Base-by-base conservation (phyloP, 2,888 invertebrate genomes). In the Sycophila texana region DNA sequence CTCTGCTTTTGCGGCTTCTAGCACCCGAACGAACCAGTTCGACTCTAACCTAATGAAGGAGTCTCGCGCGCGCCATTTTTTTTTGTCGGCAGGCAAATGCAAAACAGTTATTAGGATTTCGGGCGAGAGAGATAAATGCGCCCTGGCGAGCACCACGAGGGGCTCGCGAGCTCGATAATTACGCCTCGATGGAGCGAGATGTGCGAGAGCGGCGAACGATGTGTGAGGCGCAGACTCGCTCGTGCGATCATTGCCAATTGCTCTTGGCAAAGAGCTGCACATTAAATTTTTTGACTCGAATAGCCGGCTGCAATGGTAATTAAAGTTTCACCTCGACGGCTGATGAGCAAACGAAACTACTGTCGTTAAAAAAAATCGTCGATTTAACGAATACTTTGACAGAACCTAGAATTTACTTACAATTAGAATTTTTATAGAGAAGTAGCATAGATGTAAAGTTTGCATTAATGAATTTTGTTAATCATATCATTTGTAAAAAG, bases 101-200 rank as follows among this genome's bases (percentile, higher is more conserved):
- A 72, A 76, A 75, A 75, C 53, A 68, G 66, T 72, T 77, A 77
- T 77, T 55, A 68, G 16, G 20, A n/a, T 58, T 70, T 76, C 22
- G 49, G 75, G 5, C 3, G 53, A 53, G 53, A 16, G 4, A n/a
- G 2, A n/a, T 4, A 53, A 16, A 1, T 16, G 53, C 16, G 4
- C 10, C 14, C 14, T 58, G 63, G 22, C n/a, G 57, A 51, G 26
- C 16, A 10, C 14, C 13, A 26, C 2, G 26, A n/a, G 53, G 22
- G 18, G 49, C 14, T 51, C 47, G n/a, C 12, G 30, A 7, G 61
- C 16, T 16, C 18, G 20, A 51, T 61, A 75, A 67, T 75, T 68
- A 53, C 39, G 67, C 13, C 18, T 5, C 39, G 53, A 0, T 53
- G 58, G 20, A 67, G n/a, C 58, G 13, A 14, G 16, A 22, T 51